Evolutionary conservation across 2,113 vertebrate genomes (phyloP).

Genomic region (human (Homo sapiens)): GRCh38 chr2:174863001-174863500

Average conservation of each 20-base stretch:
- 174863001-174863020: not conserved
- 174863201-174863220: not conserved
- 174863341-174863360: constrained; percentile 22
- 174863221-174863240: not conserved
- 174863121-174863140: not conserved
- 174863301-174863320: not conserved
- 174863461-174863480: constrained; percentile 26
- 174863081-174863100: not conserved
- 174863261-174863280: not conserved
- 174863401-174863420: not conserved
- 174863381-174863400: not conserved
- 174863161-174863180: constrained; percentile 4
- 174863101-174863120: not conserved
- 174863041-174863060: constrained; percentile 24
- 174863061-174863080: not conserved
- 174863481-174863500: not conserved
- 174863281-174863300: not conserved
- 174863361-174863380: not conserved
- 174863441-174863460: not conserved
- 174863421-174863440: not conserved
- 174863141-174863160: not conserved
- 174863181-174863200: not conserved
- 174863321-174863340: not conserved
- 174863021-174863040: not conserved
- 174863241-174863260: not conserved